Evolutionary conservation across 2,888 invertebrate species (phyloP), one percentile per base, ranked within the genome.

Genomic region (Aphidoletes aphidimyza): DNA sequence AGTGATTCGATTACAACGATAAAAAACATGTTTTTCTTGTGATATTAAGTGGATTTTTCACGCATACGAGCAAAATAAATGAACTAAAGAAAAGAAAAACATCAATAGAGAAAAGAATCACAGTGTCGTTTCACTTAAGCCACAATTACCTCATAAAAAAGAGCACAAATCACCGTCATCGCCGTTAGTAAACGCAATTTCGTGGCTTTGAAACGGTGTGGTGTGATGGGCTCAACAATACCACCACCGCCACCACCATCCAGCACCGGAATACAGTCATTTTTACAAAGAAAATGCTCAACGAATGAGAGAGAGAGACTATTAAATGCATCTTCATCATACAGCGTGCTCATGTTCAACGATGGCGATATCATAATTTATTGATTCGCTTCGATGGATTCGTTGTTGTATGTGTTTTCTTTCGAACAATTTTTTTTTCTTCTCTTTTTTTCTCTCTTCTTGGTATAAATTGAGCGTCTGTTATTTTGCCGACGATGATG

Each of bases 261-360:
- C 54, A 54, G 22, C 54, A 22, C 54, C 22, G n/a, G 54, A n/a
- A 9, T n/a, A 54, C 1, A 22, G 54, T 30, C n/a, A 11, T 34
- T 30, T 30, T 54, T 3, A 6, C 5, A 3, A 54, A 54, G 42
- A 42, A 69, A 26, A 69, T 69, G 69, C 34, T 69, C n/a, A n/a
- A n/a, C n/a, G n/a, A n/a, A n/a, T n/a, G n/a, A n/a, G n/a, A n/a
- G n/a, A n/a, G n/a, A n/a, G 69, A 69, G 69, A 69, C 69, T 69
- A 69, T 69, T 69, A 69, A 69, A 69, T 69, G 69, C 69, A 69
- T 69, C n/a, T 69, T 11, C 69, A 69, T 69, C 69, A 69, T n/a
- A 69, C 14, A 14, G 30, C 17, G n/a, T 30, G 69, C 34, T 26
- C 69, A 34, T 30, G 69, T n/a, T 26, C 69, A 34, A 22, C 54